These are phyloP conservation scores for Drosophila nigromelanica DNA, from an alignment of 1,140 invertebrate genomes.

Conservation along the genomic window DNA sequence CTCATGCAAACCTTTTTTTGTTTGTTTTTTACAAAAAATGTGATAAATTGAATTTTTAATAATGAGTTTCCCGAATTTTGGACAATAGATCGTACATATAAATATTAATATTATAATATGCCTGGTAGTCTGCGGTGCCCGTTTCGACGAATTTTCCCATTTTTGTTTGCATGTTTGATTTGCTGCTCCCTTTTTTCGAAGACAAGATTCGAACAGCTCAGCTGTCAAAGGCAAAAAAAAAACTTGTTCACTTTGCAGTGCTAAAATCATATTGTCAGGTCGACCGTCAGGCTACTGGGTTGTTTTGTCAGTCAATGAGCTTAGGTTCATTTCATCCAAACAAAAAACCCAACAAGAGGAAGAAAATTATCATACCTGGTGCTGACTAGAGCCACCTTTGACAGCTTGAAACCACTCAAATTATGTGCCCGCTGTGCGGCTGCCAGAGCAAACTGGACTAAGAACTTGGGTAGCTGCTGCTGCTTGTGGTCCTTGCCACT, in stretches of 20 bases:
- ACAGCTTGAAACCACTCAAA: slow-evolving; percentile 82
- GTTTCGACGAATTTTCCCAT: neutral
- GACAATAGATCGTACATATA: too few relatives aligned
- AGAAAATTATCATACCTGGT: slow-evolving; percentile 57
- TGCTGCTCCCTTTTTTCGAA: slow-evolving; percentile 7
- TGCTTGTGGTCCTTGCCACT: slow-evolving; percentile 31
- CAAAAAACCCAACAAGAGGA: slow-evolving; percentile 24
- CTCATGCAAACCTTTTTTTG: too few relatives aligned
- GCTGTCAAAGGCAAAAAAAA: slow-evolving; percentile 68
- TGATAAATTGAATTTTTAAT: too few relatives aligned
- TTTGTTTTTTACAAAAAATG: too few relatives aligned
- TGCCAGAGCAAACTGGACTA: slow-evolving; percentile 31
- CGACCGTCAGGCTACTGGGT: too few relatives aligned
- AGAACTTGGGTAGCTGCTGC: slow-evolving; percentile 16
- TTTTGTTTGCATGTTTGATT: slow-evolving; percentile 16
- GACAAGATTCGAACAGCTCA: slow-evolving; percentile 16
- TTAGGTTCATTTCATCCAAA: slow-evolving; percentile 31
- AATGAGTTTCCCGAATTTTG: too few relatives aligned
- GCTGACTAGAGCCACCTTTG: slow-evolving; percentile 56
- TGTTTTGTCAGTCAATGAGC: slow-evolving; percentile 65
- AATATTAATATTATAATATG: neutral
- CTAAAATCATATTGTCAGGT: too few relatives aligned
- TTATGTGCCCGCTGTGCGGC: slow-evolving; percentile 71
- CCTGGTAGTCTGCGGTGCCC: neutral
- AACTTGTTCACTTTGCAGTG: slow-evolving; percentile 13